Evolutionary conservation across 35 echinoderm and acorn worm genomes (phyloP).

Genomic region (Holothuria glaberrima): DNA sequence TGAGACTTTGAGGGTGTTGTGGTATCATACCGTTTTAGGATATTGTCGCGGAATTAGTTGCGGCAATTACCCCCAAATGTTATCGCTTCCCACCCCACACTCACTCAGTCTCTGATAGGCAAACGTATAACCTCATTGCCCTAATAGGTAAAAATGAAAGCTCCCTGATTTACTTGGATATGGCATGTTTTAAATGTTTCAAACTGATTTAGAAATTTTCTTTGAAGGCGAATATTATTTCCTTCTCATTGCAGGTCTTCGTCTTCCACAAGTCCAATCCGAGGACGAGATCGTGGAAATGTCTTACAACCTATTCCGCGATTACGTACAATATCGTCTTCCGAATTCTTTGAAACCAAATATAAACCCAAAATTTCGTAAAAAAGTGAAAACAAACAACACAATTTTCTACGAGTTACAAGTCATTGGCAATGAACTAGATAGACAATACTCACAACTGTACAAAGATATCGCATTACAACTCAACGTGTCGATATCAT

Average conservation of each 20-base stretch:
- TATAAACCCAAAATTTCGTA: conserved; percentile 38
- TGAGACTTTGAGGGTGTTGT: not conserved
- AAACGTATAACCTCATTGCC: too few species aligned
- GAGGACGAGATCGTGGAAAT: conserved; percentile 37
- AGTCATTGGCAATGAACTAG: conserved; percentile 58
- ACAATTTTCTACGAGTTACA: conserved; percentile 33
- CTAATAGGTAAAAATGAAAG: too few species aligned
- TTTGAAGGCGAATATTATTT: too few species aligned
- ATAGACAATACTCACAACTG: conserved; percentile 46
- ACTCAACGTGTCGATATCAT: conserved; percentile 62
- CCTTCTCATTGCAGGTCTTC: not conserved
- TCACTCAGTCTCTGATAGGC: too few species aligned
- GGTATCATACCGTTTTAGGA: not conserved
- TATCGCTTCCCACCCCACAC: too few species aligned
- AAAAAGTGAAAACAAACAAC: conserved; percentile 26
- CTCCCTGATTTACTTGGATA: too few species aligned
- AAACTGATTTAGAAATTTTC: too few species aligned
- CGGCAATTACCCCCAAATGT: too few species aligned
- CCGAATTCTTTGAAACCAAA: conserved; percentile 45
- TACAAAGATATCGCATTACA: conserved; percentile 65
- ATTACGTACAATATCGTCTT: conserved; percentile 45
- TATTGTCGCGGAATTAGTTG: too few species aligned
- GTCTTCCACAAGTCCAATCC: conserved; percentile 1
- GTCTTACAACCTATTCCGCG: conserved; percentile 31
- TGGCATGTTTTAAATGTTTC: too few species aligned